Conservation (phyloP, 2,113 vertebrate species). For the Cynocephalus volans region DNA sequence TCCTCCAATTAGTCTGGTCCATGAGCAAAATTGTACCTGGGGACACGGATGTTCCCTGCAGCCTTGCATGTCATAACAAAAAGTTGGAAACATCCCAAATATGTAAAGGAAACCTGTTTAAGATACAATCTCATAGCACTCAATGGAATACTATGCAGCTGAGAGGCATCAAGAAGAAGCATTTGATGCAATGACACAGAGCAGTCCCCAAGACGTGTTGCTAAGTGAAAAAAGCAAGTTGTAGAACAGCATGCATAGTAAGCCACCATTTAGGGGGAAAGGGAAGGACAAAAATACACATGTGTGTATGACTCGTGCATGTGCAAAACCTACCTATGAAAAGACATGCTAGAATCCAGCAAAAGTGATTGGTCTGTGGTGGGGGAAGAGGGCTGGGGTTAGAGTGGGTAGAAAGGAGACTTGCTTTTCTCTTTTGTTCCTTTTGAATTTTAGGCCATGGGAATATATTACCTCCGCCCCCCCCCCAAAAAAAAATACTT, state of each 20-base stretch:
- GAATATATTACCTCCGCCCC: not conserved
- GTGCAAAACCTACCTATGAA: not conserved
- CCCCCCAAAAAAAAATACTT: not conserved
- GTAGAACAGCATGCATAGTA: not conserved
- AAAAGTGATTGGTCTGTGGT: not conserved
- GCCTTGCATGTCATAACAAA: not conserved
- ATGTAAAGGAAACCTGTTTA: not conserved
- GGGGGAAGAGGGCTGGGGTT: not conserved
- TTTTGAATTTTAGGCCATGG: not conserved
- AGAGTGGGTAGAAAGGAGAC: not conserved
- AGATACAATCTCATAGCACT: accelerated
- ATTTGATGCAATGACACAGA: accelerated
- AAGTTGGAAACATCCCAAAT: not conserved
- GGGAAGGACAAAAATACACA: not conserved
- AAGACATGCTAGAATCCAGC: not conserved
- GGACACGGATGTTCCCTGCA: not conserved
- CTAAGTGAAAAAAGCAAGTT: not conserved
- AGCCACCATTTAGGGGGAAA: accelerated
- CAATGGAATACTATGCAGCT: accelerated
- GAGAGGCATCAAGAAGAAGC: not conserved
- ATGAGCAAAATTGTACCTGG: accelerated
- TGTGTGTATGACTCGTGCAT: accelerated
- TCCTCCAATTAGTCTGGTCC: not conserved
- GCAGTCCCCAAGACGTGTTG: accelerated
- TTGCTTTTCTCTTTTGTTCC: not conserved